A percentile compares a stretch with the other conserved stretches of the same genome.
phyloP scores from a whole-genome alignment of 1,140 invertebrate species.

The Lerema accius region DNA sequence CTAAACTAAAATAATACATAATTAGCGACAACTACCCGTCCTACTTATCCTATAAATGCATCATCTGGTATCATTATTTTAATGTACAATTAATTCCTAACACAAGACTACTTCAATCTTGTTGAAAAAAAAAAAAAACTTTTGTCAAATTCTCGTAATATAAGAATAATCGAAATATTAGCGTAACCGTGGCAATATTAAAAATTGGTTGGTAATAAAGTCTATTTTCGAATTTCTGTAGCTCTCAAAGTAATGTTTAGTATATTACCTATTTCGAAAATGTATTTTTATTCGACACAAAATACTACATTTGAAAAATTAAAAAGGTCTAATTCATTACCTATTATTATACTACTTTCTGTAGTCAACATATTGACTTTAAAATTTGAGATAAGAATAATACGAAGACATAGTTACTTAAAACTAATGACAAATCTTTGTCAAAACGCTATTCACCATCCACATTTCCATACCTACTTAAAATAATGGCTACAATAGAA shows the following conservation, averaged over 20 bases:
- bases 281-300: too few relatives aligned
- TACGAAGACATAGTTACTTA: not conserved
- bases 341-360: too few relatives aligned
- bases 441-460: not conserved
- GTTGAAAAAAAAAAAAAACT: slow-evolving; percentile 10
- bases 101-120: slow-evolving; percentile 20
- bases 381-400: not conserved
- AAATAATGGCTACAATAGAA: slow-evolving; percentile 12
- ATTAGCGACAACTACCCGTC: slow-evolving; percentile 8
- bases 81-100: slow-evolving; percentile 57
- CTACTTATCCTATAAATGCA: slow-evolving; percentile 64
- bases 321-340: not conserved
- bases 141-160: not conserved
- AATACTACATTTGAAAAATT: too few relatives aligned
- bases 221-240: too few relatives aligned
- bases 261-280: too few relatives aligned
- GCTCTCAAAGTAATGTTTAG: too few relatives aligned
- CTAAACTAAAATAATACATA: slow-evolving; percentile 15
- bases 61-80: slow-evolving; percentile 61
- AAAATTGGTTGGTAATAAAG: too few relatives aligned
- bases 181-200: too few relatives aligned
- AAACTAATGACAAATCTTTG: not conserved
- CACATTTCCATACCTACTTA: not conserved
- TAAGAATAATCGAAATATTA: too few relatives aligned
- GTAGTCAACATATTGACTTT: not conserved